These are phyloP conservation scores for Eupithecia vulgata DNA, from an alignment of 2,888 invertebrate species.

Conservation along the genomic window DNA sequence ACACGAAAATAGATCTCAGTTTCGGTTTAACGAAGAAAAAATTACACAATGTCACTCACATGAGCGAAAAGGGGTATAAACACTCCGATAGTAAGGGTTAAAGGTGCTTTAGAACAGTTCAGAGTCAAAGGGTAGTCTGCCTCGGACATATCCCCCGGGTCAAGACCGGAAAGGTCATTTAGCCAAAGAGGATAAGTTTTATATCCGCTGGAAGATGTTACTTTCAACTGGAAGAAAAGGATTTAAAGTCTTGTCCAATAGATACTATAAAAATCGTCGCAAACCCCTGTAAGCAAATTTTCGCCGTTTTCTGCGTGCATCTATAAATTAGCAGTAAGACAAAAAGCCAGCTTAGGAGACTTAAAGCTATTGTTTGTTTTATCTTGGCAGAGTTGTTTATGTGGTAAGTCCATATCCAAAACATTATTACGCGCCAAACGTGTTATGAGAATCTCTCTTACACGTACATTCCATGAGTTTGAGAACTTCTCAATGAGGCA, in stretches of 20 bases:
- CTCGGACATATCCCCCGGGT: constrained; percentile 5
- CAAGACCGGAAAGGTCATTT: constrained; percentile 8
- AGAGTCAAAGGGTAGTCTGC: constrained; percentile 7
- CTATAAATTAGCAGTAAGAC: background rate
- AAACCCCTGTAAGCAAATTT: background rate
- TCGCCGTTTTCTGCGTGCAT: background rate
- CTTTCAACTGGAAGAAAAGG: constrained; percentile 4
- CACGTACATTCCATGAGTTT: background rate
- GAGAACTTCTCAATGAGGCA: background rate
- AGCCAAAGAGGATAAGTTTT: background rate
- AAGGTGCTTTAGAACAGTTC: constrained; percentile 2
- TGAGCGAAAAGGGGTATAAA: no score
- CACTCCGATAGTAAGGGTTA: background rate
- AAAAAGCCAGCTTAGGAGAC: background rate
- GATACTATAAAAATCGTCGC: background rate
- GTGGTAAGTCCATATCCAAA: background rate
- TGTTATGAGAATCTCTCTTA: background rate
- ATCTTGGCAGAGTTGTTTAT: constrained; percentile 11
- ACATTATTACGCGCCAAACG: constrained; percentile 1
- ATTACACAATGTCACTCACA: no score
- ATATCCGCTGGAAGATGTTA: background rate
- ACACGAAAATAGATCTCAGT: background rate
- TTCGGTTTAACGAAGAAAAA: no score
- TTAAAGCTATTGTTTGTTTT: constrained; percentile 1
- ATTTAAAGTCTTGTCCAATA: constrained; percentile 1